phyloP scores from a whole-genome alignment of 2,888 invertebrate species.

The Acrobeloides nanus region DNA sequence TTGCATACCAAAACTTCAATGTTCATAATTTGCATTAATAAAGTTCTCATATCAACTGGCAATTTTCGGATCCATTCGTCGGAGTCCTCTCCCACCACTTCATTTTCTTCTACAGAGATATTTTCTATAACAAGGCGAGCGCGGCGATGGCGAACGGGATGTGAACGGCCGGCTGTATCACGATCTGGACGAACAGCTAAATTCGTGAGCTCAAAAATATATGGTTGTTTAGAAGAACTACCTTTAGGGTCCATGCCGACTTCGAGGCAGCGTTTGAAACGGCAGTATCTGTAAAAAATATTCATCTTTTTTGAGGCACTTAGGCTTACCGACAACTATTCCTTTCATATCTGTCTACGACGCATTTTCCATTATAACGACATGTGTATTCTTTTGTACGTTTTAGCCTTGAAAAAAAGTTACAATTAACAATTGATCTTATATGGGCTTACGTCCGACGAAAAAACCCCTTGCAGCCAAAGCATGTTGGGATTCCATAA shows the following conservation, averaged over 20 bases:
- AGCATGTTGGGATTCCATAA: slow-evolving; percentile 51
- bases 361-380: slow-evolving; percentile 48
- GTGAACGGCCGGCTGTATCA: slow-evolving; percentile 47
- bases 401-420: slow-evolving; percentile 40
- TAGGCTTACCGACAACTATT: neutral
- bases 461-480: slow-evolving; percentile 45
- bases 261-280: slow-evolving; percentile 51
- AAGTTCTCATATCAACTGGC: slow-evolving; percentile 51
- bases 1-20: slow-evolving; percentile 45
- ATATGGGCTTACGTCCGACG: slow-evolving; percentile 28
- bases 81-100: slow-evolving; percentile 12
- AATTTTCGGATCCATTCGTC: slow-evolving; percentile 50
- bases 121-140: too few relatives aligned
- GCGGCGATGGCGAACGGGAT: slow-evolving; percentile 26
- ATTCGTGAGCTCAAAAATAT: slow-evolving; percentile 2
- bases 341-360: slow-evolving; percentile 34
- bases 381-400: slow-evolving; percentile 50
- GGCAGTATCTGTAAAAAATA: slow-evolving; percentile 41
- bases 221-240: neutral
- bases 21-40: slow-evolving; percentile 49
- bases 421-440: slow-evolving; percentile 9
- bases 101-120: slow-evolving; percentile 8
- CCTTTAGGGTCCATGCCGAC: slow-evolving; percentile 53
- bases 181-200: slow-evolving; percentile 51
- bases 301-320: slow-evolving; percentile 22